phyloP scores from a whole-genome alignment of 2,888 invertebrate species.

The Erpobdella octoculata region DNA sequence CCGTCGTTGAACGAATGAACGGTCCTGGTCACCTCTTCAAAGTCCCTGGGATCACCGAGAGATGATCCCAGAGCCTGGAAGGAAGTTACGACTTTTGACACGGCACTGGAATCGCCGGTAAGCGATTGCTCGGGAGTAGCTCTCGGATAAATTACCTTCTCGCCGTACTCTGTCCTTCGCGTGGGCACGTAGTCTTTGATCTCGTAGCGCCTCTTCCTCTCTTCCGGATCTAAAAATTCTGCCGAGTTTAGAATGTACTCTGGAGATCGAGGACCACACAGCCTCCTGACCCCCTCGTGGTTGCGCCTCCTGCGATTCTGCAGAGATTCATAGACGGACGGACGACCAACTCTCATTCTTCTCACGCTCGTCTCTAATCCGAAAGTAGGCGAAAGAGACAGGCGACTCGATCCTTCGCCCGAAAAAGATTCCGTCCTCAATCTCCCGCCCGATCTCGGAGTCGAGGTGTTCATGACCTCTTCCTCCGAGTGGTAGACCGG shows the following conservation, averaged over 20 bases:
- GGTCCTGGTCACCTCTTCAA: constrained; percentile 23
- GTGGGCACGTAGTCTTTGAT: constrained; percentile 17
- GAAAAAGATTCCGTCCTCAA: neutral
- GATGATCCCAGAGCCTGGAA: neutral
- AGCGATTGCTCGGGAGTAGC: too few relatives aligned
- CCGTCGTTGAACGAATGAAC: neutral
- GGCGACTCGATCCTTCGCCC: neutral
- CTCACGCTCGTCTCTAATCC: constrained; percentile 11
- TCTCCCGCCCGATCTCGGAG: neutral
- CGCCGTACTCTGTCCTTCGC: constrained; percentile 22
- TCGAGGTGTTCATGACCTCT: constrained; percentile 16
- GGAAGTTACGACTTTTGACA: neutral
- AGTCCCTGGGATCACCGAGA: neutral
- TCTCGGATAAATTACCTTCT: constrained; percentile 22
- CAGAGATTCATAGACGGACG: constrained; percentile 19
- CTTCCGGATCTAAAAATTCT: constrained; percentile 8
- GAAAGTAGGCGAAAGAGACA: constrained; percentile 10
- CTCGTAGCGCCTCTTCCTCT: constrained; percentile 7
- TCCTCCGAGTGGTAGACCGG: constrained; percentile 31
- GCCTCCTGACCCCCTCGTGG: neutral
- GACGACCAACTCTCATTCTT: constrained; percentile 20
- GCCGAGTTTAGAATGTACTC: constrained; percentile 11
- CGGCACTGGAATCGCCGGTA: neutral
- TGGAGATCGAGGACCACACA: constrained; percentile 14
- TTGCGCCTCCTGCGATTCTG: constrained; percentile 11